Percentiles rank a stretch among this genome's conserved stretches.
Conservation (phyloP, 1,140 invertebrate genomes). For the Sminthurides bifidus region DNA sequence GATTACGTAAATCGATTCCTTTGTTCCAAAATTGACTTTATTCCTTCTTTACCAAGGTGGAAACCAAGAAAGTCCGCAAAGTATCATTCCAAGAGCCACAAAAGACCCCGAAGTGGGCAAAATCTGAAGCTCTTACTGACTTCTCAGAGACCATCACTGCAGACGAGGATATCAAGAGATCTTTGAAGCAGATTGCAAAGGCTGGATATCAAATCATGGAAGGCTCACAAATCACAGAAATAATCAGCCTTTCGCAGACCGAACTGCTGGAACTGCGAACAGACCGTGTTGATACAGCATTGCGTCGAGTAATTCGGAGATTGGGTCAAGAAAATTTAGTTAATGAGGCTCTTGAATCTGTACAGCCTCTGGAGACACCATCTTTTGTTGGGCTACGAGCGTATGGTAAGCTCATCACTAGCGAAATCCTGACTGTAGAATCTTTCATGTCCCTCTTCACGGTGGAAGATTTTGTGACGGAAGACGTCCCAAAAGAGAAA, state of each 20-base stretch:
- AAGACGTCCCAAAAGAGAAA: too few relatives aligned
- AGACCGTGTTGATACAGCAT: not conserved
- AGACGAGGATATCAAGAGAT: not conserved
- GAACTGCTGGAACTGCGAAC: not conserved
- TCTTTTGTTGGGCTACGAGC: not conserved
- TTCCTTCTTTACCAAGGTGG: not conserved
- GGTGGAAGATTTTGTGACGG: not conserved
- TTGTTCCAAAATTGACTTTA: not conserved
- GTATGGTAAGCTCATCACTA: not conserved
- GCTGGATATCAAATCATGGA: not conserved
- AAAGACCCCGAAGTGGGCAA: not conserved
- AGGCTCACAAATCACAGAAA: not conserved
- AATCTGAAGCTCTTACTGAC: not conserved
- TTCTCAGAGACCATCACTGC: not conserved
- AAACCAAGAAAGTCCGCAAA: not conserved
- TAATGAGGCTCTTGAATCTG: not conserved
- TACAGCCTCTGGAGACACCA: not conserved
- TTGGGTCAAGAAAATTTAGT: not conserved
- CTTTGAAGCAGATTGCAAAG: not conserved
- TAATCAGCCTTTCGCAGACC: not conserved
- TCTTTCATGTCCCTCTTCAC: not conserved
- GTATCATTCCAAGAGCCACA: constrained; percentile 6
- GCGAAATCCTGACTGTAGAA: not conserved
- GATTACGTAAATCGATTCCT: not conserved
- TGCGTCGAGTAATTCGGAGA: not conserved